These are phyloP conservation scores for Odocoileus hemionus DNA, from an alignment of 2,113 vertebrate species.

Conservation along the genomic window DNA sequence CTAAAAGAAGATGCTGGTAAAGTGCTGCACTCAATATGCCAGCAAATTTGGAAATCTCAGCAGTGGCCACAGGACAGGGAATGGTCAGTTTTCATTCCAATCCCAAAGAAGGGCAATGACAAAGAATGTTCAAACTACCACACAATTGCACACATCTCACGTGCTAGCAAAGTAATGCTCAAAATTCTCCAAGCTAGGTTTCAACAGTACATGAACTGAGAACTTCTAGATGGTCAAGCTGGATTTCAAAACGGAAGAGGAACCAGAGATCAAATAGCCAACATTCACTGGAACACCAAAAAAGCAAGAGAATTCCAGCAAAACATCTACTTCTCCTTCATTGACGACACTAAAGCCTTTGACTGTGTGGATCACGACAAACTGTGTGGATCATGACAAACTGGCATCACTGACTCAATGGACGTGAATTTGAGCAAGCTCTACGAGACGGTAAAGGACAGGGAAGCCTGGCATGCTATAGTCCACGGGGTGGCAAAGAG, in stretches of 20 bases:
- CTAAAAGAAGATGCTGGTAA: background rate
- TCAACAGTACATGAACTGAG: fast-evolving
- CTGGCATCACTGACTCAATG: background rate
- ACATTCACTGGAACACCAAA: fast-evolving
- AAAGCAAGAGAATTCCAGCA: background rate
- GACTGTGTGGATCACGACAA: background rate
- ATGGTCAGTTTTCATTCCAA: background rate
- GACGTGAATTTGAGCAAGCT: background rate
- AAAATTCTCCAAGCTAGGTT: background rate
- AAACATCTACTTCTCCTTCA: background rate
- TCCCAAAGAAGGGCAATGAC: background rate
- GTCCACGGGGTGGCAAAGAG: background rate
- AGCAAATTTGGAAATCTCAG: background rate
- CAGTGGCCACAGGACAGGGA: background rate
- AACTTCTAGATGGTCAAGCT: background rate
- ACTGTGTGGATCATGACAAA: background rate
- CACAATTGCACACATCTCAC: background rate
- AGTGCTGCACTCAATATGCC: background rate
- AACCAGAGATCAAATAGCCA: background rate
- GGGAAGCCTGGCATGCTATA: background rate
- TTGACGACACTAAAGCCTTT: background rate
- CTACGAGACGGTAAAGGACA: background rate
- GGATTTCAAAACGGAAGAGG: background rate
- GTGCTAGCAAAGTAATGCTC: background rate
- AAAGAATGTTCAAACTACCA: background rate